phyloP scores from a whole-genome alignment of 1,140 invertebrate genomes.

The Drosophila tristis region DNA sequence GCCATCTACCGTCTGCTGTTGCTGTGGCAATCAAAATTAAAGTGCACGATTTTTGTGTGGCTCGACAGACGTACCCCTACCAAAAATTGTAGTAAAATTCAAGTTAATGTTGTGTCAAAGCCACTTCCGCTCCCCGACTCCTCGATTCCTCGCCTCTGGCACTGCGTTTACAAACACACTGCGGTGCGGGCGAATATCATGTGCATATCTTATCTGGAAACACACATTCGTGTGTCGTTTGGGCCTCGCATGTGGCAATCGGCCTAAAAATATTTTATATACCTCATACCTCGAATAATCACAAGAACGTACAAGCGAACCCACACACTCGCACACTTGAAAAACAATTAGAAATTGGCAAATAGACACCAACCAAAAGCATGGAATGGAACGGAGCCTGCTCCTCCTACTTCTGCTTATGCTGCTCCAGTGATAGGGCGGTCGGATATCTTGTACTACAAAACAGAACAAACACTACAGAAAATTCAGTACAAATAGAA shows the following conservation, averaged over 20 bases:
- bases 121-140: conserved; percentile 54
- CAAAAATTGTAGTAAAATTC: conserved; percentile 31
- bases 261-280: conserved; percentile 74
- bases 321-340: background rate
- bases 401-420: background rate
- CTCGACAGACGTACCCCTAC: conserved; percentile 11
- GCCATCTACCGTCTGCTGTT: background rate
- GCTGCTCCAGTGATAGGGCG: conserved; percentile 14
- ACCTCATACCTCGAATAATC: conserved; percentile 34
- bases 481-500: conserved; percentile 12
- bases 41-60: conserved; percentile 29
- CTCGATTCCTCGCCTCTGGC: background rate
- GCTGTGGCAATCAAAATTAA: conserved; percentile 30
- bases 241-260: conserved; percentile 35
- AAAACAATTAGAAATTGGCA: conserved; percentile 74
- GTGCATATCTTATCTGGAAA: conserved; percentile 70
- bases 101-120: conserved; percentile 60
- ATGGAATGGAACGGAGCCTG: conserved; percentile 2
- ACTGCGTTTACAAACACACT: conserved; percentile 55
- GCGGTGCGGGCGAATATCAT: conserved; percentile 56
- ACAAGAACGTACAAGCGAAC: conserved; percentile 17
- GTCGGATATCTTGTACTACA: conserved; percentile 34
- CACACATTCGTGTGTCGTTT: background rate
- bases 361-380: conserved; percentile 33
- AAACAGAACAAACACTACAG: conserved; percentile 16